Base-by-base conservation (phyloP, 1,140 invertebrate species). In the Drosophila parvula region DNA sequence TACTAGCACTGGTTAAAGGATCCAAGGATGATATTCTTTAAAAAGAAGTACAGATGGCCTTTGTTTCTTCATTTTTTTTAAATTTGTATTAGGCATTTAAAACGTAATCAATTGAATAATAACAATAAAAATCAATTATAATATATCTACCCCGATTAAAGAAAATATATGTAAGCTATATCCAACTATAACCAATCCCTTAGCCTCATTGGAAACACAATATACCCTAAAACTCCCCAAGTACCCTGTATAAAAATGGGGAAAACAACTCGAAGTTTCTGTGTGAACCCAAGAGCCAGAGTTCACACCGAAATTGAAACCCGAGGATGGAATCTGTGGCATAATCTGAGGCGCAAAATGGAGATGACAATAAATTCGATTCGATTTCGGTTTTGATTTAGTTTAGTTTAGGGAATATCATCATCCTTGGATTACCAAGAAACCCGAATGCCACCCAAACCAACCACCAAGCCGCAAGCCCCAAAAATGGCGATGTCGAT, bases 341-440 rank as follows among this genome's bases (percentile, higher is more conserved):
- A 89, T 89, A 89, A 89, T 83, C 77, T 84, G 63, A 89, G 84
- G 85, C 84, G 65, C 84, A 90, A 89, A 89, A 89, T 84, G 85
- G 74, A 89, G 84, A 84, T 81, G 84, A 89, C 84, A 89, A 89
- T 89, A 84, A 90, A 90, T 90, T 90, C 85, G 85, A 85, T 89
- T 89, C 84, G 83, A 88, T 88, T 88, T 88, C 70, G 67, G 78
- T 83, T 89, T 89, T 89, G 84, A 89, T 89, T 89, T 89, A 89
- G 85, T 89, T 89, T 77, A 79, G 85, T 89, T 88, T 76, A 63
- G 84, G 73, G 80, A 84, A 89, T 81, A 88, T 88, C 84, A 89
- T 89, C 84, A 88, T 78, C 69, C 81, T 71, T 78, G 84, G 80
- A 88, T 88, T 88, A 88, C 84, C 82, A 74, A 40, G 45, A 67